Evolutionary conservation across 2,113 vertebrate species (phyloP).

Genomic region (Seriola rivoliana): DNA sequence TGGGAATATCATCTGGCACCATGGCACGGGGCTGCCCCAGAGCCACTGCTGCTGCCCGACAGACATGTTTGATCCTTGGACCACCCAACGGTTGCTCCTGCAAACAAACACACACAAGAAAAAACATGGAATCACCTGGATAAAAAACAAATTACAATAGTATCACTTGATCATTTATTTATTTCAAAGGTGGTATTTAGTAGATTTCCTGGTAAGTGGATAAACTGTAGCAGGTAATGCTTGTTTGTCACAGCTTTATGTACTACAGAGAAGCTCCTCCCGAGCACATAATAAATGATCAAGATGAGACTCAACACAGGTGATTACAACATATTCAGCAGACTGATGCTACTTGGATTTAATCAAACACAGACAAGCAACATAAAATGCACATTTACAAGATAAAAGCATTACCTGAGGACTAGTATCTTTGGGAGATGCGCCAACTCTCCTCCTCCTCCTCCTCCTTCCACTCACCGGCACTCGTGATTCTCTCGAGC

Average conservation of each 20-base stretch:
- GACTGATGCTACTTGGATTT: background rate
- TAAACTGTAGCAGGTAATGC: background rate
- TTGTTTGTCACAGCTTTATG: background rate
- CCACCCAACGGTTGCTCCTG: slow-evolving; percentile 87
- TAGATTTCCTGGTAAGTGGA: background rate
- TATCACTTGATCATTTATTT: background rate
- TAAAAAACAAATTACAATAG: background rate
- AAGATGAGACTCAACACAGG: background rate
- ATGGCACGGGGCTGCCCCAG: slow-evolving; percentile 92
- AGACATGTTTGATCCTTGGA: slow-evolving; percentile 94
- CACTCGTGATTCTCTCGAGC: slow-evolving; percentile 51
- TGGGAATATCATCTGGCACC: slow-evolving; percentile 92
- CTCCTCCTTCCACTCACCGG: slow-evolving; percentile 73
- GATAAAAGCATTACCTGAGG: slow-evolving; percentile 77
- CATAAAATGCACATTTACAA: background rate
- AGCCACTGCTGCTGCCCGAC: slow-evolving; percentile 92
- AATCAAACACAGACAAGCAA: background rate
- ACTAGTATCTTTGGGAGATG: slow-evolving; percentile 48
- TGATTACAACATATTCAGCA: background rate
- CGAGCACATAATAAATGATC: background rate
- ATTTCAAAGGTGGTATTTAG: background rate
- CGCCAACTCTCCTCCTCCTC: slow-evolving; percentile 70
- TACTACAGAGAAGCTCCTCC: background rate
- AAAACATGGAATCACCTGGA: background rate
- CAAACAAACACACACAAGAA: background rate